Evolutionary conservation across 2,113 vertebrate genomes (phyloP), one percentile per base, ranked within the genome.

Genomic region (Macquaria australasica): DNA sequence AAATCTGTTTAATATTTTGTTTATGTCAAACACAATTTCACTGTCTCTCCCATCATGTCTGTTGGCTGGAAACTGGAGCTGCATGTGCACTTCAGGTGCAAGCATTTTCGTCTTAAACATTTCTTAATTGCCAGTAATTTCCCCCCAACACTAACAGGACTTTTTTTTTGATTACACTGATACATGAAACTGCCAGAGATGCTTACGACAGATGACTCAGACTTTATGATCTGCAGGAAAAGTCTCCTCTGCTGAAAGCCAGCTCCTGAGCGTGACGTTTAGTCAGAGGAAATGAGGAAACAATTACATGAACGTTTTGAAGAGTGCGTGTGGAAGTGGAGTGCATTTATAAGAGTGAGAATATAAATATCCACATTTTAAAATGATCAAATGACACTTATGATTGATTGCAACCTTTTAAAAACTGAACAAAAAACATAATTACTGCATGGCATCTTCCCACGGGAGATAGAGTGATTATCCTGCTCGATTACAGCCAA

Each of bases 381-480:
- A 84, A 85, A 87, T 84, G 1, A 89, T 82, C 73, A 79, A 77
- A 85, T 83, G 86, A 64, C 74, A 73, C 77, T 82, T 67, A 1
- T 23, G 68, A 92, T 85, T 94, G 89, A 93, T 89, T 91, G 82
- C 86, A 89, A 92, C 84, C 88, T 93, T 94, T 92, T 62, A 77
- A 48, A 71, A 81, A 73, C 62, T 50, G 79, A 79, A 80, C 71
- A 88, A 82, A 86, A 72, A 62, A 59, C 63, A 66, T 89, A 93
- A 93, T 94, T 89, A 73, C 20, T 25, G 45, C 87, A 58, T 83
- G 72, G 77, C 85, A 53, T 87, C 77, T 56, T 85, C 87, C 62
- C 67, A 21, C 5, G 12, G 39, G 55, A 66, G 70, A 63, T 2
- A 11, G 7, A 55, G 41, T 77, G 79, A 91, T 93, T 91, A 91